A percentile compares a stretch with the other conserved stretches of the same genome.
Conservation (phyloP, 2,797 vertebrate genomes). For the Lepilemur septentrionalis region DNA sequence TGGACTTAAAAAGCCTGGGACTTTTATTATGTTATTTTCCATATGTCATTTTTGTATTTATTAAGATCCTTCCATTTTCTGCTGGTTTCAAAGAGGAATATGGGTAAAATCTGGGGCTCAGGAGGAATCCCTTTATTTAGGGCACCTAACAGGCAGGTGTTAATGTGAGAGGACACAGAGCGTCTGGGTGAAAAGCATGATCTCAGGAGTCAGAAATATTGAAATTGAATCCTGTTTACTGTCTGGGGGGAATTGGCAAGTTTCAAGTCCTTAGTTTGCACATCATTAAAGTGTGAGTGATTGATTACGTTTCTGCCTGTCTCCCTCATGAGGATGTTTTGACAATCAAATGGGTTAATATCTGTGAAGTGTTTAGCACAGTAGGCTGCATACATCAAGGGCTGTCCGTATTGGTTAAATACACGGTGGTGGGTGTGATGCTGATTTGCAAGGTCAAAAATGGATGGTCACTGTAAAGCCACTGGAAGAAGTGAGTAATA, state of each 20-base stretch:
- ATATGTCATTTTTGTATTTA: background rate
- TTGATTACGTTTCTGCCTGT: background rate
- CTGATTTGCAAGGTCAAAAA: background rate
- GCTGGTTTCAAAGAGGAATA: background rate
- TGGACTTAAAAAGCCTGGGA: background rate
- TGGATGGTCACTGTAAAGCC: background rate
- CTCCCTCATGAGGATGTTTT: background rate
- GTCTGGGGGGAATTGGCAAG: background rate
- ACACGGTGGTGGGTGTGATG: background rate
- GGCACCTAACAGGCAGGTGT: fast-evolving
- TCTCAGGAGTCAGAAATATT: background rate
- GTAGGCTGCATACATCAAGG: background rate
- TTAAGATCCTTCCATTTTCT: background rate
- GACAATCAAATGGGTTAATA: background rate
- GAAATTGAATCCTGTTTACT: background rate
- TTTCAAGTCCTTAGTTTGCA: background rate
- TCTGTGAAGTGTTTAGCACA: background rate
- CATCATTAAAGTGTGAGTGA: background rate
- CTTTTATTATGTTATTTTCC: background rate
- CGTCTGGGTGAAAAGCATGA: background rate
- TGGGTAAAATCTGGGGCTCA: background rate
- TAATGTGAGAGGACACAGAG: background rate
- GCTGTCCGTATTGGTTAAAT: background rate
- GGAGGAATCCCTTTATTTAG: background rate
- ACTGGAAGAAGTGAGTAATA: background rate